These are phyloP conservation scores for Climacteris rufus DNA, from an alignment of 2,113 vertebrate genomes.

Conservation along the genomic window DNA sequence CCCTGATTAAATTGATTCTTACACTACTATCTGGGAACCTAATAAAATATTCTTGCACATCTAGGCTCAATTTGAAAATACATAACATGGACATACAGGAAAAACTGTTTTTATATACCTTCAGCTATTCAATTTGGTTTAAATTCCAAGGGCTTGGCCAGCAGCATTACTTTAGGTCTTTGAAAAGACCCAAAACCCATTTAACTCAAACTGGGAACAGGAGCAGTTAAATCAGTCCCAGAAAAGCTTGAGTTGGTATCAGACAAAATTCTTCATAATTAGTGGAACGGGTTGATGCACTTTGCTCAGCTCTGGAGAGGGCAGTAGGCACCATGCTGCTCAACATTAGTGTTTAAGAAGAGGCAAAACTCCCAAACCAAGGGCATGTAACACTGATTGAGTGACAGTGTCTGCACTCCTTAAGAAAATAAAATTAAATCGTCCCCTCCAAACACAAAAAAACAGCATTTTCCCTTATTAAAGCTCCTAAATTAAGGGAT, in stretches of 20 bases:
- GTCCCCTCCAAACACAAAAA: neutral
- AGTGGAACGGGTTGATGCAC: neutral
- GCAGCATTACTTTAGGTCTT: neutral
- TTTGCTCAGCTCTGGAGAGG: neutral
- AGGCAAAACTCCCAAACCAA: neutral
- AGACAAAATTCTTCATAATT: neutral
- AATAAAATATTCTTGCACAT: neutral
- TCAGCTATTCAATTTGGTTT: neutral
- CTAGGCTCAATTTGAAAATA: neutral
- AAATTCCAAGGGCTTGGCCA: neutral
- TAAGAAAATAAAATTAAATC: neutral
- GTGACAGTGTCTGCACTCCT: neutral
- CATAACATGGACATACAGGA: neutral
- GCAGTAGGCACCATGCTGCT: neutral
- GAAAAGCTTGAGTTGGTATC: neutral
- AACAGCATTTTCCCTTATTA: neutral
- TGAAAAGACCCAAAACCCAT: neutral
- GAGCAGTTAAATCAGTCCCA: neutral
- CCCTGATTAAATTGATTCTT: neutral
- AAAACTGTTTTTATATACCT: neutral
- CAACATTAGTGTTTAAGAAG: neutral
- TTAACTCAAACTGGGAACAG: neutral
- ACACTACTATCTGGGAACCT: neutral
- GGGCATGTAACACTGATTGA: neutral
- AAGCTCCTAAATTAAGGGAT: neutral